These are phyloP conservation scores for Psix sp. DNA, from an alignment of 1,140 invertebrate species.

Conservation along the genomic window DNA sequence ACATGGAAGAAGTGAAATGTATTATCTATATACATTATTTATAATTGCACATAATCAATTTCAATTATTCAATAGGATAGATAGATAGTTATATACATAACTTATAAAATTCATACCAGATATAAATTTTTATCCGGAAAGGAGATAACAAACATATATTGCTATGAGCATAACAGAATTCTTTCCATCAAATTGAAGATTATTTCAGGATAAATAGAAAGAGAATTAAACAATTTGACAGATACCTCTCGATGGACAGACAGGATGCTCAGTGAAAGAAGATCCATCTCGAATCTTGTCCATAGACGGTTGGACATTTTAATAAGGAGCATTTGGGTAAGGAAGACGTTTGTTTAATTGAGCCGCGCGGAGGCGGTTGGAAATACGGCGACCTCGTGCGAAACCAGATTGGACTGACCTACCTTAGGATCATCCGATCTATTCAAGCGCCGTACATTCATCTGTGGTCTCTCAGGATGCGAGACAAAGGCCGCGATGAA, in stretches of 20 bases:
- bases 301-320: constrained; percentile 42
- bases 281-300: constrained; percentile 45
- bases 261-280: constrained; percentile 36
- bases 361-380: constrained; percentile 33
- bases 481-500: constrained; percentile 77
- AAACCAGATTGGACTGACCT: constrained; percentile 74
- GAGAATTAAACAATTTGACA: too few species aligned
- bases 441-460: constrained; percentile 73
- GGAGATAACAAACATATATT: too few species aligned
- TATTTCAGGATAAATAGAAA: constrained; percentile 12
- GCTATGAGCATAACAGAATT: too few species aligned
- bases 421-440: constrained; percentile 78
- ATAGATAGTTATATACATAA: too few species aligned
- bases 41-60: too few species aligned
- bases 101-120: too few species aligned
- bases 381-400: constrained; percentile 61
- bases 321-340: constrained; percentile 39
- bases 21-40: too few species aligned
- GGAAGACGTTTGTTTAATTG: constrained; percentile 56
- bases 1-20: too few species aligned
- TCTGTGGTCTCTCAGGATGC: constrained; percentile 73
- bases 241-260: neutral
- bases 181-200: constrained; percentile 30
- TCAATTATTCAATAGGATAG: too few species aligned
- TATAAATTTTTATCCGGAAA: too few species aligned